Evolutionary conservation across 1,140 invertebrate genomes (phyloP), one percentile per base, ranked within the genome.

Genomic region (Listronotus oregonensis): DNA sequence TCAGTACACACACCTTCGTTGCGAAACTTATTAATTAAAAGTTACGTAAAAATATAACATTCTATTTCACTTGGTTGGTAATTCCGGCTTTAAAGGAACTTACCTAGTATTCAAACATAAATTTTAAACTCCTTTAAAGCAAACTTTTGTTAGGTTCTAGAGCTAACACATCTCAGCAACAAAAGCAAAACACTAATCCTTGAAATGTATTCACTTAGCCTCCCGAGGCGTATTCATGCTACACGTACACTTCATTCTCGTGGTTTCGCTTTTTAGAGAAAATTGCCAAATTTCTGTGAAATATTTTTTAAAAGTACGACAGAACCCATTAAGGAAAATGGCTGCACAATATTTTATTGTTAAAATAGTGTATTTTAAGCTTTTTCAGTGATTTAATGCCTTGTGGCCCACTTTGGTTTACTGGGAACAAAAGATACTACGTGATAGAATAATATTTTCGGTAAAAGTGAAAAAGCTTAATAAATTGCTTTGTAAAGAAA

Each of bases 131-230:
- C 34, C 34, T 10, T 37, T 37, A 37, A 8, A 37, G 8, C 34
- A 10, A 37, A 37, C 8, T 37, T 9, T 37, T 46, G 14, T 46
- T 6, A 4, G 14, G 43, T 1, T 17, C 4, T 14, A 46, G 6
- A 14, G n/a, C 27, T 37, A 9, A 37, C 11, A 37, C 17, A 40
- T 40, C 17, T 34, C 10, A 5, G 9, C 8, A 18, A 56, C 52
- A 56, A 56, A 40, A 42, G 27, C 39, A 12, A 51, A n/a, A 14
- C 40, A 47, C 40, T 64, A 64, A 55, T 55, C 52, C 61, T 47
- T 39, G 15, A 55, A 43, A 27, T 31, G 39, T 15, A 62, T 51
- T 37, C 49, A 43, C 14, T 50, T 50, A 15, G 15, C n/a, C n/a
- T 17, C n/a, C 46, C 32, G 40, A 9, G 31, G 7, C 17, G 12